Conservation (phyloP, 2,797 vertebrate genomes). For the Phrynocephalus vlangalii region DNA sequence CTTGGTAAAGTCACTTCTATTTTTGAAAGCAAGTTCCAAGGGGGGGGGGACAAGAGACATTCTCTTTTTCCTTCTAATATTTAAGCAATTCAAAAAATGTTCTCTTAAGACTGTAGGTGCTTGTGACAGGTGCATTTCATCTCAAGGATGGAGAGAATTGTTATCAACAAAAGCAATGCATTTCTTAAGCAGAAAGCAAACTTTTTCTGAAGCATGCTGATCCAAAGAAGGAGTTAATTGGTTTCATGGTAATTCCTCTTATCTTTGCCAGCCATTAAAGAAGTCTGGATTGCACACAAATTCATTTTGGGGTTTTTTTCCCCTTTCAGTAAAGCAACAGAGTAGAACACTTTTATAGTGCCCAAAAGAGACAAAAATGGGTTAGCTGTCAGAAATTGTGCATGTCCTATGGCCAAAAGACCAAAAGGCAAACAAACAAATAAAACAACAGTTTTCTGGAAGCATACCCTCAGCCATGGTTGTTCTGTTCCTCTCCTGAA, state of each 20-base stretch:
- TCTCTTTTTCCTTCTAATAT: conserved; percentile 35
- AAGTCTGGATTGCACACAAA: conserved; percentile 46
- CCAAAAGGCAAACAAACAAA: not conserved
- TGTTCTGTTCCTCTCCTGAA: conserved; percentile 1
- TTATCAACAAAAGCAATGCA: conserved; percentile 49
- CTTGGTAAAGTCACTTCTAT: conserved; percentile 7
- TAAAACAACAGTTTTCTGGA: not conserved
- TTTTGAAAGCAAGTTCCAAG: not conserved
- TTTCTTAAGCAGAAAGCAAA: conserved; percentile 42
- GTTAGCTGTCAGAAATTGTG: not conserved
- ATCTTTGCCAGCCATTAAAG: conserved; percentile 48
- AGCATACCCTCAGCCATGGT: not conserved
- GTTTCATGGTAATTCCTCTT: conserved; percentile 51
- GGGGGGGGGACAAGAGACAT: not conserved
- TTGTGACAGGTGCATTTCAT: conserved; percentile 39
- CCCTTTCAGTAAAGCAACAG: conserved; percentile 24
- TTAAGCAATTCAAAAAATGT: conserved; percentile 32
- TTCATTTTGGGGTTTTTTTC: conserved; percentile 35
- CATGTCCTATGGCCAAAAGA: not conserved
- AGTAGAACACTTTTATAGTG: conserved; percentile 34
- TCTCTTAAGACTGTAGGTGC: conserved; percentile 31
- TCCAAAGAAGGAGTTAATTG: conserved; percentile 51
- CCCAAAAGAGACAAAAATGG: conserved; percentile 7
- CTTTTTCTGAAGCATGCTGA: conserved; percentile 45
- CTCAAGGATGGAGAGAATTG: conserved; percentile 36